Evolutionary conservation across 2,113 vertebrate species (phyloP).

Genomic region (Corynorhinus townsendii): DNA sequence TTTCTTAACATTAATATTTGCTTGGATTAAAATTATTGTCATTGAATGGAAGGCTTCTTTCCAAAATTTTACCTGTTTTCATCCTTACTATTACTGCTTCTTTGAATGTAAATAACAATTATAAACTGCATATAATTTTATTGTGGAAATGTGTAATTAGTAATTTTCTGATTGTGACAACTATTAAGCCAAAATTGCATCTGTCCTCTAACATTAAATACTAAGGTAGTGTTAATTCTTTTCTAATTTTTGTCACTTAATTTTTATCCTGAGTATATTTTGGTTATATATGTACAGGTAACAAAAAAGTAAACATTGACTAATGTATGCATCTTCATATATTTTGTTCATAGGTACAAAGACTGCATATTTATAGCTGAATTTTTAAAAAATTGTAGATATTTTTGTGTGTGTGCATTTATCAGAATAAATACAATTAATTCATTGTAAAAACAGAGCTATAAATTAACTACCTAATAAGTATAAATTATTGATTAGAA

Average conservation of each 20-base stretch:
- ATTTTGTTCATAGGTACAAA: background rate
- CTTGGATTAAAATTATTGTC: background rate
- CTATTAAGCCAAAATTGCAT: background rate
- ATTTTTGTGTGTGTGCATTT: background rate
- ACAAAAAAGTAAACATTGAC: background rate
- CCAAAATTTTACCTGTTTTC: background rate
- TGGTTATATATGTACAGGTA: background rate
- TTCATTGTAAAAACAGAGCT: background rate
- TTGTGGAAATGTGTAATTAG: background rate
- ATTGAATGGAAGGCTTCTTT: background rate
- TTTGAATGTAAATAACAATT: constrained; percentile 10
- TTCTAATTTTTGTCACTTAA: background rate
- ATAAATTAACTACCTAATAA: background rate
- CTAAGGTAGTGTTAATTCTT: background rate
- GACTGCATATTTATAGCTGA: background rate
- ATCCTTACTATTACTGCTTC: background rate
- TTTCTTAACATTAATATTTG: background rate
- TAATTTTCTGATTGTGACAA: background rate
- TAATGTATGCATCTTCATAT: background rate
- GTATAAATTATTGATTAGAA: background rate
- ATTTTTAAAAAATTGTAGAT: background rate
- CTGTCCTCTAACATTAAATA: background rate
- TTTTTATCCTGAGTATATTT: background rate
- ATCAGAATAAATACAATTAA: background rate
- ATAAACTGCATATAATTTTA: constrained; percentile 5